Percentiles rank a stretch among this genome's conserved stretches.
phyloP scores from a whole-genome alignment of 2,797 vertebrate species.

The Staurois parvus region DNA sequence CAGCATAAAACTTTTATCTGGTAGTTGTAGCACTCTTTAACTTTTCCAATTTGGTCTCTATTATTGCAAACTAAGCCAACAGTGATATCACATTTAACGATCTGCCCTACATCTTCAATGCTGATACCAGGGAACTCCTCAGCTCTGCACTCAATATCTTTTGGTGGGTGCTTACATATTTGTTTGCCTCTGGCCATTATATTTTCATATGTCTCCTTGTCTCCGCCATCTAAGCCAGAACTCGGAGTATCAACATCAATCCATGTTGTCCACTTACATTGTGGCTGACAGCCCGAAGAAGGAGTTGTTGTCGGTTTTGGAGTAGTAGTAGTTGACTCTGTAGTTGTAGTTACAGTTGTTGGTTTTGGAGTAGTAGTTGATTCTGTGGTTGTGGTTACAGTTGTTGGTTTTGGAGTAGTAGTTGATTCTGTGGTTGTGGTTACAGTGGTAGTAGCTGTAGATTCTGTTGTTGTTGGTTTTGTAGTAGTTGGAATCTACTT shows the following conservation, averaged over 20 bases:
- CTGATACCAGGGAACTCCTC: fast-evolving
- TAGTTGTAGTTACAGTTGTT: slow-evolving; percentile 2
- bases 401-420: background rate
- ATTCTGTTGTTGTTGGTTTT: background rate
- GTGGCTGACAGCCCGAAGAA: background rate
- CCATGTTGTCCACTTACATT: slow-evolving; percentile 81
- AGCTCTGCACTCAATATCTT: slow-evolving; percentile 71
- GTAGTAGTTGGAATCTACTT: no score
- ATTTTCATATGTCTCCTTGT: slow-evolving; percentile 68
- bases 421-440: background rate
- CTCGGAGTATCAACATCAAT: slow-evolving; percentile 69
- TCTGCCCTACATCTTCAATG: slow-evolving; percentile 60
- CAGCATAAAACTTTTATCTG: no score
- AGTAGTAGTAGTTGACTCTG: background rate
- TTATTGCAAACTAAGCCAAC: slow-evolving; percentile 46
- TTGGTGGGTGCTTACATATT: slow-evolving; percentile 60
- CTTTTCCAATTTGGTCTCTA: no score
- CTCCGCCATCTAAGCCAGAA: slow-evolving; percentile 70
- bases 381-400: no score
- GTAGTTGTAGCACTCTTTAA: no score
- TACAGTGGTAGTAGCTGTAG: background rate
- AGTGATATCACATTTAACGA: slow-evolving; percentile 58
- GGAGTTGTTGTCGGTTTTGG: slow-evolving; percentile 13
- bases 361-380: background rate
- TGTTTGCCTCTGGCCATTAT: slow-evolving; percentile 55